phyloP scores from a whole-genome alignment of 1,140 invertebrate genomes.

The Listronotus bonariensis region DNA sequence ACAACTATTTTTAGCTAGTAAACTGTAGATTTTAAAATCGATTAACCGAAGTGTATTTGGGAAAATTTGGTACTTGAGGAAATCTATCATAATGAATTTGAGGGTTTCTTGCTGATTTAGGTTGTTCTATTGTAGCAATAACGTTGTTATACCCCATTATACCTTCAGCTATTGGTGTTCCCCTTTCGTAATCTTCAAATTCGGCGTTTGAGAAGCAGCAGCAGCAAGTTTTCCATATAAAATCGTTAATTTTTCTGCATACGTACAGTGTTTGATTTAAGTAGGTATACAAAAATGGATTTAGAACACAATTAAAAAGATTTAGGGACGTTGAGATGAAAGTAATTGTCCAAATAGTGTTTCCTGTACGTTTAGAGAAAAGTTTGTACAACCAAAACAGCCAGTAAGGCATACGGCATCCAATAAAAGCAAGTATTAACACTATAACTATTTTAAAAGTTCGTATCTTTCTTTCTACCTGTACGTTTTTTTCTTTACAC shows the following conservation, averaged over 20 bases:
- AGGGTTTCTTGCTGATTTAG: background rate
- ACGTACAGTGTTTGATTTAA: slow-evolving; percentile 58
- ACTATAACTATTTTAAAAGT: slow-evolving; percentile 61
- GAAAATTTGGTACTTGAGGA: slow-evolving; percentile 20
- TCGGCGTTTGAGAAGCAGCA: slow-evolving; percentile 49
- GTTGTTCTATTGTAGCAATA: background rate
- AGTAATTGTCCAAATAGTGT: slow-evolving; percentile 56
- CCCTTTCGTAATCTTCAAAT: slow-evolving; percentile 49
- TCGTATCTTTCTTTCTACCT: slow-evolving; percentile 57
- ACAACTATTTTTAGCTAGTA: too few relatives aligned
- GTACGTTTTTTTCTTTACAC: slow-evolving; percentile 36
- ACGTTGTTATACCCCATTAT: slow-evolving; percentile 6
- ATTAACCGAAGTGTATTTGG: slow-evolving; percentile 19
- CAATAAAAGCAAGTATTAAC: slow-evolving; percentile 59
- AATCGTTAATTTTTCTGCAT: slow-evolving; percentile 36
- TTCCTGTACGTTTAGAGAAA: background rate
- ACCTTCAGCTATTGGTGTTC: slow-evolving; percentile 17
- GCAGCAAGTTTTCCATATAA: slow-evolving; percentile 46
- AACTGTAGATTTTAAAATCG: slow-evolving; percentile 4
- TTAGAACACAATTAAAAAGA: slow-evolving; percentile 59
- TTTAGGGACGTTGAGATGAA: slow-evolving; percentile 58
- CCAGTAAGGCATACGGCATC: slow-evolving; percentile 59
- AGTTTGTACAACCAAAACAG: slow-evolving; percentile 54
- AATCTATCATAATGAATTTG: slow-evolving; percentile 1
- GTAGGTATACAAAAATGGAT: slow-evolving; percentile 64